Percentiles rank a stretch among this genome's conserved stretches.
phyloP scores from a whole-genome alignment of 1,140 invertebrate genomes.

The Eriocheir sinensis region DNA sequence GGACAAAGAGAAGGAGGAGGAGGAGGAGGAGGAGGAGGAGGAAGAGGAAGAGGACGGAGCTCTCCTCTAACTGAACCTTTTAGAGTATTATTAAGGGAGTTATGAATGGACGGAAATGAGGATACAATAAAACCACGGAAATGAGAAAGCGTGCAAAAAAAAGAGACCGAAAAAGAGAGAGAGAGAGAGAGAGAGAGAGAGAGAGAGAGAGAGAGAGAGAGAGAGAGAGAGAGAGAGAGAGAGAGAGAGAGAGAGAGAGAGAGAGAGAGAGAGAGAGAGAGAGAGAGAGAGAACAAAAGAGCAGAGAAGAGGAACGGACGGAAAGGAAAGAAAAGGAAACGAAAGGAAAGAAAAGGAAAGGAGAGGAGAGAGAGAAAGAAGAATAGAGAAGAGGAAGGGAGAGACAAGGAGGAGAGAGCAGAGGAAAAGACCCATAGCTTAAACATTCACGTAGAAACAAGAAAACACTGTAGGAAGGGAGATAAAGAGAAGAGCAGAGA shows the following conservation, averaged over 20 bases:
- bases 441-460: too few species aligned
- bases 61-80: too few species aligned
- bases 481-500: too few species aligned
- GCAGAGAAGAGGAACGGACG: not conserved
- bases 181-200: constrained; percentile 48
- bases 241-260: not conserved
- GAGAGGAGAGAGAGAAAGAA: not conserved
- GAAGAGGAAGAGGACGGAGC: not conserved
- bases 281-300: not conserved
- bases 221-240: not conserved
- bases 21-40: not conserved
- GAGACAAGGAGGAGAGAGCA: not conserved
- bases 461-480: too few species aligned
- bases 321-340: not conserved
- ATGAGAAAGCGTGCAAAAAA: not conserved
- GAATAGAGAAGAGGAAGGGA: not conserved
- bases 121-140: too few species aligned
- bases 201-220: constrained; percentile 33
- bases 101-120: not conserved
- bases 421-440: not conserved
- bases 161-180: not conserved
- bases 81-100: not conserved
- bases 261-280: not conserved
- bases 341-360: not conserved
- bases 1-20: not conserved